Conservation (phyloP, 2,888 invertebrate species). For the Linnaemya vulpina region DNA sequence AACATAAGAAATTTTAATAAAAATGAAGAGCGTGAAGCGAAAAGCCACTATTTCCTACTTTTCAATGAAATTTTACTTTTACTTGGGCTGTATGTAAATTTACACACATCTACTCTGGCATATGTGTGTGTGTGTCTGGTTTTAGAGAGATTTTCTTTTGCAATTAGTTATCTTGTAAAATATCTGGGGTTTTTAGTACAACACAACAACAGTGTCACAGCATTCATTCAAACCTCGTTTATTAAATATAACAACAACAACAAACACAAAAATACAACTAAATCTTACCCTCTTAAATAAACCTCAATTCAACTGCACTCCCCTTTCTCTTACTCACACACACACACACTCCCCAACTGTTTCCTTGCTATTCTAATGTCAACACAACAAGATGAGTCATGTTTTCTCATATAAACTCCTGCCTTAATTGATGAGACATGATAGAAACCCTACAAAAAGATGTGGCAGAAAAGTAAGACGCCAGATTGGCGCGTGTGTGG, state of each 20-base stretch:
- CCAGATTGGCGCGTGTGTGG: conserved; percentile 58
- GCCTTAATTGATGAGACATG: conserved; percentile 49
- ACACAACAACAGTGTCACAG: neutral
- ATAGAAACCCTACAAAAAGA: conserved; percentile 65
- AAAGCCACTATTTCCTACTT: neutral
- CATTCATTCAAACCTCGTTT: conserved; percentile 36
- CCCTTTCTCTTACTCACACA: neutral
- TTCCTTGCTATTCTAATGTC: neutral
- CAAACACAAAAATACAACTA: conserved; percentile 6
- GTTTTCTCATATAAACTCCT: neutral
- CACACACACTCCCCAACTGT: neutral
- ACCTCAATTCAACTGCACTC: conserved; percentile 9
- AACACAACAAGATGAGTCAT: conserved; percentile 33
- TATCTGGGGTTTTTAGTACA: neutral
- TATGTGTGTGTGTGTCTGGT: too few species aligned
- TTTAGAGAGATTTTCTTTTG: neutral
- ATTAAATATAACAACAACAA: conserved; percentile 5
- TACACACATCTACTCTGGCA: neutral
- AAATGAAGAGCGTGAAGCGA: conserved; percentile 2
- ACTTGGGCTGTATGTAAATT: neutral
- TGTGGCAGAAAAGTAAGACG: conserved; percentile 47
- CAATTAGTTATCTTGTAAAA: neutral
- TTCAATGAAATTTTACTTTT: neutral
- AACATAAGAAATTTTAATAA: conserved; percentile 2
- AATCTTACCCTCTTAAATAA: conserved; percentile 23